phyloP scores from a whole-genome alignment of 2,888 invertebrate genomes.

The Clivina fossor region DNA sequence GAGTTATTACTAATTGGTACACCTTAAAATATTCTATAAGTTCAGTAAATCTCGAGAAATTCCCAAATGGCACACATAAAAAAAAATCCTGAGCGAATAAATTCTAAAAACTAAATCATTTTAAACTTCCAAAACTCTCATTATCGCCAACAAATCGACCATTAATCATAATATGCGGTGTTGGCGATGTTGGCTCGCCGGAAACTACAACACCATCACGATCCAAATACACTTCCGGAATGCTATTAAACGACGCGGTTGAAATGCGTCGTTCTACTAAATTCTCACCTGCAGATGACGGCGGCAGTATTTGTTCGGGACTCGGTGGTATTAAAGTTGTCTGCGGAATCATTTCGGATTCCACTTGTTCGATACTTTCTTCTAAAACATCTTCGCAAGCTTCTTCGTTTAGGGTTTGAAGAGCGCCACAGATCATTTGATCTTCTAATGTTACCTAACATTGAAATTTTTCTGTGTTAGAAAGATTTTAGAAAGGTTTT shows the following conservation, averaged over 20 bases:
- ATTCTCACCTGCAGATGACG: constrained; percentile 2
- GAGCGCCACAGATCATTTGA: constrained; percentile 91
- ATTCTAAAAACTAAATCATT: no score
- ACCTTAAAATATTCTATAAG: no score
- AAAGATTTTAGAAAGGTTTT: no score
- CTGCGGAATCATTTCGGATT: constrained; percentile 47
- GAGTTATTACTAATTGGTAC: no score
- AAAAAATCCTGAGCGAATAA: no score
- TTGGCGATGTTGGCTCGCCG: neutral
- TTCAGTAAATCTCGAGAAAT: no score
- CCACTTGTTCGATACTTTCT: constrained; percentile 51
- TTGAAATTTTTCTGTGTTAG: neutral
- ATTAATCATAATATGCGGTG: neutral
- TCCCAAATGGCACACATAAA: no score
- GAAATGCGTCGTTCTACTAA: neutral
- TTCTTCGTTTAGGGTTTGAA: constrained; percentile 90
- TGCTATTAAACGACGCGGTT: constrained; percentile 1
- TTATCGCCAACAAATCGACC: no score
- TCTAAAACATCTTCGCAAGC: constrained; percentile 89
- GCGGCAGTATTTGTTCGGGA: constrained; percentile 44
- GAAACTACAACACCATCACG: neutral
- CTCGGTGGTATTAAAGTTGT: constrained; percentile 52
- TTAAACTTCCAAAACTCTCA: no score
- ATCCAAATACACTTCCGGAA: neutral
- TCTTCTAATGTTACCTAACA: constrained; percentile 87